These are phyloP conservation scores for Hyperopisus bebe DNA, from an alignment of 2,113 vertebrate genomes.

Conservation along the genomic window DNA sequence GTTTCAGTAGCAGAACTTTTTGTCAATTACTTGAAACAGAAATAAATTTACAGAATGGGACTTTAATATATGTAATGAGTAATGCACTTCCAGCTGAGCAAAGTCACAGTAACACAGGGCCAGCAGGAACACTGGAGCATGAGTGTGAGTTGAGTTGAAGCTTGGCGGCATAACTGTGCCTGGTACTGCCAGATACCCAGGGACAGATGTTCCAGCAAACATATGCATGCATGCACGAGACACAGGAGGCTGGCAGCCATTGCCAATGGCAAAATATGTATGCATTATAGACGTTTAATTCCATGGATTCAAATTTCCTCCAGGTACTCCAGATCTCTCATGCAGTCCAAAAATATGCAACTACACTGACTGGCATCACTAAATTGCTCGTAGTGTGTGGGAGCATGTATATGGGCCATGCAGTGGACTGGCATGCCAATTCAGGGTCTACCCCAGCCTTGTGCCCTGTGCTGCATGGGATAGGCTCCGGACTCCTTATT, in stretches of 20 bases:
- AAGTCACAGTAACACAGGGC: neutral
- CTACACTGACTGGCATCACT: neutral
- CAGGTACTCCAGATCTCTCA: too few relatives aligned
- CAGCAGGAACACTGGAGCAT: neutral
- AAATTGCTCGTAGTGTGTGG: too few relatives aligned
- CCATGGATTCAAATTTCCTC: too few relatives aligned
- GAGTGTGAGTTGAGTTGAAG: neutral
- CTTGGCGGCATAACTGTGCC: neutral
- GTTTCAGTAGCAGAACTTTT: neutral
- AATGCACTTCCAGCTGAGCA: neutral
- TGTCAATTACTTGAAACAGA: neutral
- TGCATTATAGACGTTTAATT: too few relatives aligned
- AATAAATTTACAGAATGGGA: neutral
- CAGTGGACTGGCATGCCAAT: neutral
- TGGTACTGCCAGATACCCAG: neutral
- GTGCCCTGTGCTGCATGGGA: neutral
- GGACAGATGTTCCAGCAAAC: neutral
- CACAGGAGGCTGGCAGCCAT: neutral
- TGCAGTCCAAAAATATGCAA: neutral
- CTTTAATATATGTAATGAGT: neutral
- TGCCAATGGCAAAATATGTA: neutral
- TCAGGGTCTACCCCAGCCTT: neutral
- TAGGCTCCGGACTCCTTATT: neutral
- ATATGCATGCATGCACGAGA: neutral
- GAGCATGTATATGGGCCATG: neutral